Conservation (phyloP, 2,888 invertebrate species). For the Pandemis cinnamomeana region DNA sequence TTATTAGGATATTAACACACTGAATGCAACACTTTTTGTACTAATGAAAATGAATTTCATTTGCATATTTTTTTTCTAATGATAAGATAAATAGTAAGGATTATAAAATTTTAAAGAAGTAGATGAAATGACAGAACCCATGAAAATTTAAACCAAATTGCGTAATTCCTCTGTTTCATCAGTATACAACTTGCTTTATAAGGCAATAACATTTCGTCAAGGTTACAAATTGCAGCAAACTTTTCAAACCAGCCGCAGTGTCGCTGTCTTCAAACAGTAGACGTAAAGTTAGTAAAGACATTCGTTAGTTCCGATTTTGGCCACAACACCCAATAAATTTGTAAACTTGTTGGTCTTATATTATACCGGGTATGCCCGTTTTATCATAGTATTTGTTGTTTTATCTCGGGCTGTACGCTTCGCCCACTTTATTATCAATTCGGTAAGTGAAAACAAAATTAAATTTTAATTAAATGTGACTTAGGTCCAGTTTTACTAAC, state of each 20-base stretch:
- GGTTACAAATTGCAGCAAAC: neutral
- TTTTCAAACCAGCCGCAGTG: neutral
- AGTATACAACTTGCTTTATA: neutral
- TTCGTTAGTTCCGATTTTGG: neutral
- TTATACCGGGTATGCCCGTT: neutral
- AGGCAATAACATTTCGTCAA: slow-evolving; percentile 17
- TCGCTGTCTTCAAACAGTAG: neutral
- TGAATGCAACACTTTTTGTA: neutral
- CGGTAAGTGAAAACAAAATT: slow-evolving; percentile 9
- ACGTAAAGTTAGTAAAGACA: neutral
- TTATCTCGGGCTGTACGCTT: slow-evolving; percentile 12
- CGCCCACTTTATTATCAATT: slow-evolving; percentile 10
- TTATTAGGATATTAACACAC: neutral
- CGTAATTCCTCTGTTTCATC: neutral
- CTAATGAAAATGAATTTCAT: no score
- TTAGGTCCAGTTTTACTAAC: neutral
- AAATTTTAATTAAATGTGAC: neutral
- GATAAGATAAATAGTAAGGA: neutral
- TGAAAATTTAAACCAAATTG: neutral
- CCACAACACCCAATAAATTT: neutral
- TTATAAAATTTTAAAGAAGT: neutral
- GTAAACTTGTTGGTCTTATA: neutral
- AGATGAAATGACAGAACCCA: neutral
- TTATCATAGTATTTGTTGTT: slow-evolving; percentile 9
- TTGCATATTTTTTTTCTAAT: no score